phyloP scores from a whole-genome alignment of 2,888 invertebrate species.

The Chymomyza fuscimana region DNA sequence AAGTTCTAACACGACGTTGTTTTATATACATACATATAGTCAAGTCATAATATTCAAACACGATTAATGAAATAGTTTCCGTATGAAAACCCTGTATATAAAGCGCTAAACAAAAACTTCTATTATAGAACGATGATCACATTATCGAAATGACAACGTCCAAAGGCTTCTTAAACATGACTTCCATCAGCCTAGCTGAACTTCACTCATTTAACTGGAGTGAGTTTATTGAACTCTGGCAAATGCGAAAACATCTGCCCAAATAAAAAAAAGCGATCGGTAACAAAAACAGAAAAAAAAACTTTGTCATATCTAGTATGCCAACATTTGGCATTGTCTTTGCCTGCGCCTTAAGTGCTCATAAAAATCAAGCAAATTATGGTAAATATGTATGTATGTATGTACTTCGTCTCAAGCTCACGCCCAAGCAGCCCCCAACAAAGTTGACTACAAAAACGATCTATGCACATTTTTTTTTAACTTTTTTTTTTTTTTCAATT shows the following conservation, averaged over 20 bases:
- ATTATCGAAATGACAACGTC: neutral
- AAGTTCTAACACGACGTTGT: no score
- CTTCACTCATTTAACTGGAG: slow-evolving; percentile 15
- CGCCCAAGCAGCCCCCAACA: slow-evolving; percentile 36
- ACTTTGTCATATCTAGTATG: slow-evolving; percentile 22
- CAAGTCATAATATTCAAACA: no score
- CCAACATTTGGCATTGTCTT: slow-evolving; percentile 6
- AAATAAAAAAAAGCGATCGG: slow-evolving; percentile 37
- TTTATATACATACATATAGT: no score
- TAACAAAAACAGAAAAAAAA: slow-evolving; percentile 33
- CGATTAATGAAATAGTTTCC: no score
- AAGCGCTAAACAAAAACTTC: neutral
- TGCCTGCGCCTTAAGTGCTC: slow-evolving; percentile 33
- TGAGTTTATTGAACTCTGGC: slow-evolving; percentile 54
- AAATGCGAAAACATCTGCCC: slow-evolving; percentile 51
- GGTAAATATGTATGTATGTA: slow-evolving; percentile 42
- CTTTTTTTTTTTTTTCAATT: slow-evolving; percentile 35
- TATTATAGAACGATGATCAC: neutral
- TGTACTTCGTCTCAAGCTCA: slow-evolving; percentile 45
- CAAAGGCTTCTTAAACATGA: no score
- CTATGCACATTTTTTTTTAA: neutral
- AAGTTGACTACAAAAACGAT: slow-evolving; percentile 1
- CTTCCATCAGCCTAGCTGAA: no score
- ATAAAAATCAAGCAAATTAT: slow-evolving; percentile 64
- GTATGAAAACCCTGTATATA: no score